Base-by-base conservation (phyloP, 2,113 vertebrate species). In the Toxostoma redivivum region DNA sequence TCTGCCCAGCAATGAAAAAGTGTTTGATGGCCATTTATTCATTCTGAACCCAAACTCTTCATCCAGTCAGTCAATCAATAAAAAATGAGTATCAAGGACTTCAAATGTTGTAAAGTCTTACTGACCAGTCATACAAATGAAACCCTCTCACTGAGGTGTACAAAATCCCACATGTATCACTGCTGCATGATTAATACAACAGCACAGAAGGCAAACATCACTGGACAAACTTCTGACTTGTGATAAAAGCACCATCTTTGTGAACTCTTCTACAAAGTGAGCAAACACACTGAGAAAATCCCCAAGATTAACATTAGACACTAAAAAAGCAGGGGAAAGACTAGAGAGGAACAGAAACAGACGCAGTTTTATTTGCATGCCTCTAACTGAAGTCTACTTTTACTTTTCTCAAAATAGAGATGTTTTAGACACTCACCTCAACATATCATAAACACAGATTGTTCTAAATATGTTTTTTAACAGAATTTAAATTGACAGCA, bases 321-420 rank as follows among this genome's bases (percentile, higher is more conserved):
- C 38, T 18, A 89, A 44, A 27, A 54, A 83, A 86, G 9, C 6
- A 7, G 40, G 2, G 0, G 40, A 76, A 66, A 73, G 47, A 66
- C 21, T 28, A 13, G 10, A 67, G 62, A 92, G 91, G 74, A 92
- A 90, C 50, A 93, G 62, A 88, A 92, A 80, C 61, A 48, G 40
- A 71, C 8, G 13, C 15, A 3, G 3, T 15, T 48, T 89, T 33
- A 89, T 95, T 88, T 97, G 74, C 93, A 94, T 92, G 66, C 21
- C 15, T 16, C 84, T 85, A 89, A 94, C 91, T 54, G 87, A 96
- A 87, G 54, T 48, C 42, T 92, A 62, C 31, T 23, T 92, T 91
- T 69, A 76, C 31, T 89, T 45, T 65, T 62, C 82, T 76, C 81
- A 87, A 94, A 73, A 58, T 14, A 82, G 61, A 74, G 31, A 27